phyloP scores from a whole-genome alignment of 2,888 invertebrate genomes.

The Ichneumoninae sp. region DNA sequence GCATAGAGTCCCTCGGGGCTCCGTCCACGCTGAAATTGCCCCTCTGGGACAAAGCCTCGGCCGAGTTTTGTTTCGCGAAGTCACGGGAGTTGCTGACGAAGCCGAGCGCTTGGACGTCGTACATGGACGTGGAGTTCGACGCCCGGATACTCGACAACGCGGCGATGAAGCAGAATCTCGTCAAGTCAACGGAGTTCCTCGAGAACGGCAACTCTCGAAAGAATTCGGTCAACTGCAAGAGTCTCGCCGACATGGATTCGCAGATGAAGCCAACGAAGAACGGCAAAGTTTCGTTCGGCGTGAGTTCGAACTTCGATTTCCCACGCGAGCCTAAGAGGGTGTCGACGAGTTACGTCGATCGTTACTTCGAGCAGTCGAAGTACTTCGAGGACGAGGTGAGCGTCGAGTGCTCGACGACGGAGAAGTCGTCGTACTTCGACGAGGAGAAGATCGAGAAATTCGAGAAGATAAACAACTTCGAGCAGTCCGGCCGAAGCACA shows the following conservation, averaged over 20 bases:
- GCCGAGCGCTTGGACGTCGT: slow-evolving; percentile 84
- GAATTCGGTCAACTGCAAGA: slow-evolving; percentile 64
- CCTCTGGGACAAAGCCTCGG: slow-evolving; percentile 90
- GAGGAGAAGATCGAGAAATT: slow-evolving; percentile 73
- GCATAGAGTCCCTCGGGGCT: slow-evolving; percentile 84
- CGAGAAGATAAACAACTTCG: slow-evolving; percentile 78
- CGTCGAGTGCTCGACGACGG: slow-evolving; percentile 66
- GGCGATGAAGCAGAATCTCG: slow-evolving; percentile 76
- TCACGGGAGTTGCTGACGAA: slow-evolving; percentile 89
- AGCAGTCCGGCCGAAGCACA: slow-evolving; percentile 72
- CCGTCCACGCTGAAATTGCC: slow-evolving; percentile 86
- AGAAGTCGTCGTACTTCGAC: slow-evolving; percentile 70
- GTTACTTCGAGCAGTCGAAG: slow-evolving; percentile 82
- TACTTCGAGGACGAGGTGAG: slow-evolving; percentile 77
- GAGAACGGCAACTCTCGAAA: slow-evolving; percentile 76
- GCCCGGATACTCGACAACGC: slow-evolving; percentile 77
- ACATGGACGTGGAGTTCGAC: slow-evolving; percentile 81
- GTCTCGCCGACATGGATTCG: slow-evolving; percentile 71
- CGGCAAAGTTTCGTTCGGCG: slow-evolving; percentile 74
- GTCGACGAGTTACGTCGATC: slow-evolving; percentile 82
- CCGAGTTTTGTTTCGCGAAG: slow-evolving; percentile 90
- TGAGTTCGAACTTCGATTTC: slow-evolving; percentile 76
- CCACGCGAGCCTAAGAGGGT: slow-evolving; percentile 78
- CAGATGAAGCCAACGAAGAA: slow-evolving; percentile 73
- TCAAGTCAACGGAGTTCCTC: slow-evolving; percentile 80